These are phyloP conservation scores for Odocoileus hemionus DNA, from an alignment of 2,113 vertebrate species.

Conservation along the genomic window DNA sequence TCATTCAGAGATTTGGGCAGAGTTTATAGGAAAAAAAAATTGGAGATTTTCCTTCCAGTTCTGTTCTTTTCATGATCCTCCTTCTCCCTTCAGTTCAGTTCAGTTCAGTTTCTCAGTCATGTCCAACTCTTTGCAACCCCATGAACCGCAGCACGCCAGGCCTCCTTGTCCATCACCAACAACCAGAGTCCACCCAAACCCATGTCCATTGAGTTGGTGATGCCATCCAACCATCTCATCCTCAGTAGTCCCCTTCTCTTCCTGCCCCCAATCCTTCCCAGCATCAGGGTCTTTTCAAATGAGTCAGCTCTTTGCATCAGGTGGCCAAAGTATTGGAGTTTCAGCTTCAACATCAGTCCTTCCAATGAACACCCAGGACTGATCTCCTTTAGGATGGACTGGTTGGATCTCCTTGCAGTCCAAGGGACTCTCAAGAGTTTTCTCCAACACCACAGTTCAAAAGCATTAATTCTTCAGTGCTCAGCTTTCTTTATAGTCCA, in stretches of 20 bases:
- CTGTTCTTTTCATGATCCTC: background rate
- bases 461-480: too few relatives aligned
- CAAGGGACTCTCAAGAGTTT: too few relatives aligned
- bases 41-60: background rate
- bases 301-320: fast-evolving
- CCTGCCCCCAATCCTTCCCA: background rate
- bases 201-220: background rate
- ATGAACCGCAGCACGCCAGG: background rate
- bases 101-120: background rate
- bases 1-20: background rate
- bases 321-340: background rate
- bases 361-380: background rate
- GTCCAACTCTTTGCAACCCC: background rate
- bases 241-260: background rate
- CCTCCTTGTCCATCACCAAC: background rate
- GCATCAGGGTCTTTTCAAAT: background rate
- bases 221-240: background rate
- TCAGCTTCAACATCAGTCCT: background rate
- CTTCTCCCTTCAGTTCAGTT: background rate
- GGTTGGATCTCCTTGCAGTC: too few relatives aligned
- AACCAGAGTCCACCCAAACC: background rate
- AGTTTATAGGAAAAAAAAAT: background rate
- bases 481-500: too few relatives aligned
- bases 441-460: too few relatives aligned
- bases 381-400: background rate